Evolutionary conservation across 2,113 vertebrate species (phyloP).

Genomic region (Misgurnus anguillicaudatus): DNA sequence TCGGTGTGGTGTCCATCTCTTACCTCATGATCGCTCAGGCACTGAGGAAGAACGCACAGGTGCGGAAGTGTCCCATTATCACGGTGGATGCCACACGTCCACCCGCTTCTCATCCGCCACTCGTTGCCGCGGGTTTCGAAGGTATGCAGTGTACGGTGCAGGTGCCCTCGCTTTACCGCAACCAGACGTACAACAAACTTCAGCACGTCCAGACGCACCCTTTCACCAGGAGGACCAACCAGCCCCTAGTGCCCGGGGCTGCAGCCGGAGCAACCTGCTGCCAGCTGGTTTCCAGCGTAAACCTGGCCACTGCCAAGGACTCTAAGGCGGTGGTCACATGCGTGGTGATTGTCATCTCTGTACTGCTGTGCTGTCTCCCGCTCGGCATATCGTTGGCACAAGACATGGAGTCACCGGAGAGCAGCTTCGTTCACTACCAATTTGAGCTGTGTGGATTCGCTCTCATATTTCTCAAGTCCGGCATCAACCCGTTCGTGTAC

Average conservation of each 20-base stretch:
- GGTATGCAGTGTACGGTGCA: slow-evolving; percentile 73
- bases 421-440: slow-evolving; percentile 87
- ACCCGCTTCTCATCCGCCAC: slow-evolving; percentile 69
- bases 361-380: slow-evolving; percentile 91
- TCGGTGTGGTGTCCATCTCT: slow-evolving; percentile 86
- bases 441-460: slow-evolving; percentile 93
- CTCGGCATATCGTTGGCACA: slow-evolving; percentile 88
- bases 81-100: slow-evolving; percentile 77
- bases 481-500: slow-evolving; percentile 96
- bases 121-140: slow-evolving; percentile 70
- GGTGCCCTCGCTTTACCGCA: slow-evolving; percentile 84
- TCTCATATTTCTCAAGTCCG: slow-evolving; percentile 93
- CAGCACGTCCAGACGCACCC: slow-evolving; percentile 79
- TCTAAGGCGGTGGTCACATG: slow-evolving; percentile 91
- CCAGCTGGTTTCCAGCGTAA: slow-evolving; percentile 83
- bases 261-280: slow-evolving; percentile 76
- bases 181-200: slow-evolving; percentile 84
- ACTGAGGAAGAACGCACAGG: slow-evolving; percentile 84
- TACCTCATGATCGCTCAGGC: slow-evolving; percentile 93
- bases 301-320: slow-evolving; percentile 87
- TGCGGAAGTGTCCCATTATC: slow-evolving; percentile 80
- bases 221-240: slow-evolving; percentile 71
- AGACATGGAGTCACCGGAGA: slow-evolving; percentile 77
- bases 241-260: slow-evolving; percentile 64
- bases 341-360: slow-evolving; percentile 86